Evolutionary conservation across 2,888 invertebrate genomes (phyloP), one percentile per base, ranked within the genome.

Genomic region (Leptopterna dolabrata): DNA sequence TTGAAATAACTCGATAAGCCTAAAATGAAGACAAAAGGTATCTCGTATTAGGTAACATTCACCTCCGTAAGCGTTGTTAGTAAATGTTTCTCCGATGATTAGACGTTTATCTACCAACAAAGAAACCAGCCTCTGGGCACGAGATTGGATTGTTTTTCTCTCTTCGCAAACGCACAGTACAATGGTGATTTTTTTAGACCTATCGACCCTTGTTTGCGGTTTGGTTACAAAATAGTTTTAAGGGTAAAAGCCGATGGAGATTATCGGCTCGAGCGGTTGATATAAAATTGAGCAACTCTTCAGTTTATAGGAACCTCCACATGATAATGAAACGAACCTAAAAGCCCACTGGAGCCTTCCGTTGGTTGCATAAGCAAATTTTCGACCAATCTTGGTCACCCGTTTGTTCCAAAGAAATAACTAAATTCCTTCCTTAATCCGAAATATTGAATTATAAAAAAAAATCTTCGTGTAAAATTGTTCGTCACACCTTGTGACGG

Each of bases 101-200:
- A 24, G 63, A 19, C 63, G 63, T 63, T 63, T 63, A 63, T 63
- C 63, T 27, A 7, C 63, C 63, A 24, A 24, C 63, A 63, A 63
- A 63, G 63, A 24, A 63, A 55, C 55, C 55, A n/a, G 63, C 63
- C 63, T 63, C 63, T 63, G 63, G 63, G 63, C 63, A 24, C 63
- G 24, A 63, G 63, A 63, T 63, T 6, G 19, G 63, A 24, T 63
- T 63, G 47, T n/a, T n/a, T 19, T 6, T 63, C 27, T 63, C 9
- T 63, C 19, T 27, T 24, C 24, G 27, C 63, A 19, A 63, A 63
- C 24, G 24, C 63, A 11, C 19, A 7, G 24, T 63, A 63, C 63
- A 63, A 63, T 63, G 63, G 63, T 9, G 63, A 63, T 63, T 63
- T 63, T 63, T 24, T 27, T 13, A 19, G 19, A n/a, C 63, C 27